Evolutionary conservation across 2,797 vertebrate genomes (phyloP), one percentile per base, ranked within the genome.

Genomic region (Cynodonichthys magdalenae): DNA sequence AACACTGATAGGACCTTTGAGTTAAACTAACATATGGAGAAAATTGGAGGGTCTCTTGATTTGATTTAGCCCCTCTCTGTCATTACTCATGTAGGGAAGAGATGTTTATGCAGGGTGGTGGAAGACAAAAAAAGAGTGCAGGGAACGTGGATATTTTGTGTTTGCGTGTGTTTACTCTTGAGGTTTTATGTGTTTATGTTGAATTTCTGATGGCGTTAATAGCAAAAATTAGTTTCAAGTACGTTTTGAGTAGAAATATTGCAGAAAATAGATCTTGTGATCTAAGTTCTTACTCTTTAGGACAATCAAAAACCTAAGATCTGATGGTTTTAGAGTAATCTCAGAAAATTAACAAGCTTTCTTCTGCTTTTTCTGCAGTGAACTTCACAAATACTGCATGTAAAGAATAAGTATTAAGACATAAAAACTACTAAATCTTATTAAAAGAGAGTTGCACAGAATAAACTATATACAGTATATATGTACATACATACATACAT

Each of bases 11-110:
- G 83, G 75, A 80, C 71, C 81, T 73, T 65, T 51, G 71, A 74
- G 63, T 70, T 79, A 71, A 74, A 74, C 77, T 75, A 81, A 86
- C 91, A 92, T 87, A 79, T 92, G 92, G 88, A 90, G 83, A 69
- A 66, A 91, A 92, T 91, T 85, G 82, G 88, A 57, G 64, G 47
- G 63, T 63, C 59, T 74, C 64, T 79, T 87, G 80, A 83, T 87
- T 87, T 86, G 63, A 84, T 90, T 84, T 79, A 44, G 77, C 67
- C 80, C 60, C 67, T 75, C 77, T 87, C 84, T 90, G 74, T 86
- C 69, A 63, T 80, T 74, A 77, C 80, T 77, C 56, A 67, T 79
- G 80, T 81, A 74, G 79, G 71, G 76, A 55, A 65, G 73, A 74
- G 67, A 71, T 74, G 69, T 85, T 82, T 81, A 82, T 81, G 81